Conservation (phyloP, 2,113 vertebrate species). For the Gymnarchus niloticus region DNA sequence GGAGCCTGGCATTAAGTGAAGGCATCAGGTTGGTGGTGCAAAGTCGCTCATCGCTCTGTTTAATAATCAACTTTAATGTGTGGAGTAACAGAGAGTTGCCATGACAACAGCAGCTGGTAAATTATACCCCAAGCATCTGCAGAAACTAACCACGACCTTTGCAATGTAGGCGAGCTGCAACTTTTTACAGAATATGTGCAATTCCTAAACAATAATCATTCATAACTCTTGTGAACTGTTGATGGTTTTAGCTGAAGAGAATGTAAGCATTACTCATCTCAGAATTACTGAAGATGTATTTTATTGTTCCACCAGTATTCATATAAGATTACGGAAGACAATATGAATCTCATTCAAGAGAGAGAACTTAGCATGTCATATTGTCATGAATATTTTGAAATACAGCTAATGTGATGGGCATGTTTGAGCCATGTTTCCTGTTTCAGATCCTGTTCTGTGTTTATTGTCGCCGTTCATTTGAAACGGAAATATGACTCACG, state of each 20-base stretch:
- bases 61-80: conserved; percentile 18
- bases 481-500: not conserved
- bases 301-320: not conserved
- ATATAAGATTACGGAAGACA: not conserved
- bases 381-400: not conserved
- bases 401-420: not conserved
- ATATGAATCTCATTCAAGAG: not conserved
- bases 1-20: not conserved
- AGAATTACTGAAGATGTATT: not conserved
- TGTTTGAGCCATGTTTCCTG: not conserved
- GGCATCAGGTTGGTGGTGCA: not conserved
- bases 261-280: not conserved
- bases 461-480: not conserved
- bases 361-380: not conserved
- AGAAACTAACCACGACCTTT: not conserved
- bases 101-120: not conserved
- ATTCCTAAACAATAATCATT: not conserved
- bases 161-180: not conserved
- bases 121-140: not conserved
- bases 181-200: not conserved
- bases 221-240: not conserved
- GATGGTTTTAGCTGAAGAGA: not conserved
- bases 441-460: not conserved
- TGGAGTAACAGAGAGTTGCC: not conserved
- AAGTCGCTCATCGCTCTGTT: not conserved